These are phyloP conservation scores for Maniola hyperantus DNA, from an alignment of 2,888 invertebrate species.

Conservation along the genomic window DNA sequence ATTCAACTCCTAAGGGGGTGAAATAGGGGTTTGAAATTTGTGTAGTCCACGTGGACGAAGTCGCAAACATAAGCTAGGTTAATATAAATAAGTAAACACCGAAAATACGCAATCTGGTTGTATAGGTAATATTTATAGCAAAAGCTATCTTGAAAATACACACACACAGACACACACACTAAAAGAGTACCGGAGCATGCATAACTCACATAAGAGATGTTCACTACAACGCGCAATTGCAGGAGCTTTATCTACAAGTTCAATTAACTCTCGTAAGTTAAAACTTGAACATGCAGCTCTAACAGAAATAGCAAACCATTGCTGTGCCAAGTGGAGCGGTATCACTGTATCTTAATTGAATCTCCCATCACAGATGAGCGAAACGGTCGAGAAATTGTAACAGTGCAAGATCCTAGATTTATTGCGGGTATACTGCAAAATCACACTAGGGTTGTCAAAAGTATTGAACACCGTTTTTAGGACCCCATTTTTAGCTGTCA, in stretches of 20 bases:
- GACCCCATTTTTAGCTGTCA: too few relatives aligned
- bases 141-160: slow-evolving; percentile 3
- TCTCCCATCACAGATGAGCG: slow-evolving; percentile 60
- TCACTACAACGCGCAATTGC: background rate
- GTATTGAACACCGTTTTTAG: too few relatives aligned
- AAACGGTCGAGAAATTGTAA: slow-evolving; percentile 57
- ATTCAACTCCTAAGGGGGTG: too few relatives aligned
- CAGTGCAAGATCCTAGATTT: slow-evolving; percentile 47
- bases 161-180: too few relatives aligned
- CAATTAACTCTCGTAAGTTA: slow-evolving; percentile 6
- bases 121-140: too few relatives aligned
- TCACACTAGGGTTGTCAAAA: background rate
- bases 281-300: slow-evolving; percentile 25
- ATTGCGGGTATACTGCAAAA: background rate
- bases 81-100: too few relatives aligned
- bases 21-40: too few relatives aligned
- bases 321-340: slow-evolving; percentile 41
- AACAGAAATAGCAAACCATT: slow-evolving; percentile 57
- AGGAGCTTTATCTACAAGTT: slow-evolving; percentile 1
- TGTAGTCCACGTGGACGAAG: too few relatives aligned
- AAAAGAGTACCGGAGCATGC: background rate
- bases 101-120: too few relatives aligned
- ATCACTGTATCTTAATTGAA: slow-evolving; percentile 73
- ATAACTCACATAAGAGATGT: background rate
- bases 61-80: too few relatives aligned